Conservation (phyloP, 2,797 vertebrate species). For the Liparis tanakae region DNA sequence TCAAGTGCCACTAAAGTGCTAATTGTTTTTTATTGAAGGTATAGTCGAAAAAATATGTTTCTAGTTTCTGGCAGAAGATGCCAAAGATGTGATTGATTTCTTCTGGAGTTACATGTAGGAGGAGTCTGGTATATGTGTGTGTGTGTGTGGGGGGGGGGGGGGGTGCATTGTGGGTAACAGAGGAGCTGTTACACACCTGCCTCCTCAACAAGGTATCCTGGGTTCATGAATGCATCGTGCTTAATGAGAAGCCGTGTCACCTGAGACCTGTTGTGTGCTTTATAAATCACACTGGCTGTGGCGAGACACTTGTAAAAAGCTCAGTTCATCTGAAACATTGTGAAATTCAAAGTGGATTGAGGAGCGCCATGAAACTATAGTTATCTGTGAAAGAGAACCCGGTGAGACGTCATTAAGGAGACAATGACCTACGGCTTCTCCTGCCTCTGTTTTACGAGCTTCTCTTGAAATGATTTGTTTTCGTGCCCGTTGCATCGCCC, state of each 20-base stretch:
- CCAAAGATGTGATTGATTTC: neutral
- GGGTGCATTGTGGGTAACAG: neutral
- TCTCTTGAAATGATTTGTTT: slow-evolving; percentile 42
- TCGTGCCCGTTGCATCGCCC: slow-evolving; percentile 32
- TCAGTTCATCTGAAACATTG: neutral
- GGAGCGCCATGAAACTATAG: neutral
- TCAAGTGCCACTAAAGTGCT: too few relatives aligned
- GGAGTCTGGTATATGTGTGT: neutral
- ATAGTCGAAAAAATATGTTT: too few relatives aligned
- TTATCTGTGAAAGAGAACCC: slow-evolving; percentile 1
- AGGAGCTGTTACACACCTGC: neutral
- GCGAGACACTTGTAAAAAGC: neutral
- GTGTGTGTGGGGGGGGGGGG: too few relatives aligned
- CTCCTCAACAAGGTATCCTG: too few relatives aligned
- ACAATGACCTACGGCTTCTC: neutral
- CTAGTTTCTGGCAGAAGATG: neutral
- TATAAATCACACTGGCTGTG: neutral
- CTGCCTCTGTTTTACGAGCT: slow-evolving; percentile 23
- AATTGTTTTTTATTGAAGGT: too few relatives aligned
- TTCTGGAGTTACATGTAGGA: neutral
- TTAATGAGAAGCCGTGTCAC: neutral
- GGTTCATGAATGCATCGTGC: neutral
- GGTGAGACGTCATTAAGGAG: neutral
- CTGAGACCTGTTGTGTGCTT: neutral
- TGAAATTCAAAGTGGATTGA: neutral